Evolutionary conservation across 2,113 vertebrate species (phyloP).

Genomic region (Xenopus tropicalis): UCB_Xtro_10.0 CM004443.2:147091001-147091500

Average conservation of each 20-base stretch:
- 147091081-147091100: too few relatives aligned
- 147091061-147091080: too few relatives aligned
- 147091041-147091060: too few relatives aligned
- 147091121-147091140: neutral
- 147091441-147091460: too few relatives aligned
- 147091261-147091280: conserved; percentile 43
- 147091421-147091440: too few relatives aligned
- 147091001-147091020: too few relatives aligned
- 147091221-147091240: conserved; percentile 47
- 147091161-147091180: conserved; percentile 31
- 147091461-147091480: too few relatives aligned
- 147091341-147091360: conserved; percentile 40
- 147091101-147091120: too few relatives aligned
- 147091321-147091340: conserved; percentile 36
- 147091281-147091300: conserved; percentile 36
- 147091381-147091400: neutral
- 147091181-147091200: conserved; percentile 30
- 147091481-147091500: too few relatives aligned
- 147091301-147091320: conserved; percentile 43
- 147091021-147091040: too few relatives aligned
- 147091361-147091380: conserved; percentile 14
- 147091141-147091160: conserved; percentile 38
- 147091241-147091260: conserved; percentile 47
- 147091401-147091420: too few relatives aligned
- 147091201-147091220: conserved; percentile 45